Conservation (phyloP, 2,797 vertebrate genomes). For the Gallinago stenura region DNA sequence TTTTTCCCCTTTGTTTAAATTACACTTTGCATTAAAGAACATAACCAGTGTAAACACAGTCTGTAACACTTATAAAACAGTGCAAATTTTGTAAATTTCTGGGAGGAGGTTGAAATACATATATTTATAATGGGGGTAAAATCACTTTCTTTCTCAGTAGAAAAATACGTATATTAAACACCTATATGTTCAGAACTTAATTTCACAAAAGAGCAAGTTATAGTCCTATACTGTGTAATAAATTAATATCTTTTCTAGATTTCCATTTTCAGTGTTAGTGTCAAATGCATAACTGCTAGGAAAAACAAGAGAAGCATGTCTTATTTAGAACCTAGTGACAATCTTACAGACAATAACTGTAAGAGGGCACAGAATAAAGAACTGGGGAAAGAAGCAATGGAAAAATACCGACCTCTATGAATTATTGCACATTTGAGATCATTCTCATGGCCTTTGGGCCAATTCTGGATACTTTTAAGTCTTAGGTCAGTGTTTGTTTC, state of each 20-base stretch:
- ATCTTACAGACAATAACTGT: slow-evolving; percentile 27
- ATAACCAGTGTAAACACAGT: slow-evolving; percentile 78
- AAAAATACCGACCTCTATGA: slow-evolving; percentile 57
- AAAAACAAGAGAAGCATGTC: slow-evolving; percentile 36
- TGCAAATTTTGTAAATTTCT: slow-evolving; percentile 73
- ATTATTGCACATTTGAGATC: slow-evolving; percentile 63
- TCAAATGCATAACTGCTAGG: slow-evolving; percentile 47
- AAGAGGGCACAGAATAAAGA: slow-evolving; percentile 33
- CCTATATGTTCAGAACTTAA: slow-evolving; percentile 40
- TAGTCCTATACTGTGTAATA: slow-evolving; percentile 48
- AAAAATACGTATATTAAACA: slow-evolving; percentile 77
- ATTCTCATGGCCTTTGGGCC: slow-evolving; percentile 59
- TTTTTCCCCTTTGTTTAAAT: slow-evolving; percentile 15
- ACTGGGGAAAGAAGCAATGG: slow-evolving; percentile 49
- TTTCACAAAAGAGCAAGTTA: slow-evolving; percentile 70
- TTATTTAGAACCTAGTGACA: slow-evolving; percentile 32
- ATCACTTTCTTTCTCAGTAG: slow-evolving; percentile 61
- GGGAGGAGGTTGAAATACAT: slow-evolving; percentile 68
- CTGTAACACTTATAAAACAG: slow-evolving; percentile 77
- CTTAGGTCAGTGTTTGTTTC: slow-evolving; percentile 61
- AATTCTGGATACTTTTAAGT: slow-evolving; percentile 56
- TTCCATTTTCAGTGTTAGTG: slow-evolving; percentile 47
- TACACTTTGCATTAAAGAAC: slow-evolving; percentile 78
- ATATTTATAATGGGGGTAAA: slow-evolving; percentile 70
- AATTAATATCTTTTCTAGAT: slow-evolving; percentile 48